Evolutionary conservation across 2,113 vertebrate species (phyloP).

Genomic region (Brienomyrus brachyistius): DNA sequence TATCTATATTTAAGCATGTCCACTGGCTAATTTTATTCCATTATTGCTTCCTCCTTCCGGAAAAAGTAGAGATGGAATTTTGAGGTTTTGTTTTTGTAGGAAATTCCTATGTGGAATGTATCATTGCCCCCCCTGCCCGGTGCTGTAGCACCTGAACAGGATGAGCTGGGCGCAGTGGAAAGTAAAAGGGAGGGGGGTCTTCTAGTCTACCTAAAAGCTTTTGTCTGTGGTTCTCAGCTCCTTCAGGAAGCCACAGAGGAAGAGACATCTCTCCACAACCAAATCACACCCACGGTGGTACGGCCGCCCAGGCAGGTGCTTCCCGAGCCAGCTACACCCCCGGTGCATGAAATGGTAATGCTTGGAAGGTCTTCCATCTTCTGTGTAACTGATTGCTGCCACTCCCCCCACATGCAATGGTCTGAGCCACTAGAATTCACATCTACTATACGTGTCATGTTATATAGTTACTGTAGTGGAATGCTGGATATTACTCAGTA

Average conservation of each 20-base stretch:
- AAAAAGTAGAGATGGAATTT: not conserved
- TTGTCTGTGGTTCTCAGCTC: slow-evolving; percentile 47
- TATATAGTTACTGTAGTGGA: not conserved
- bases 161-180: not conserved
- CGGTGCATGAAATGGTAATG: slow-evolving; percentile 64
- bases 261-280: slow-evolving; percentile 74
- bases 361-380: not conserved
- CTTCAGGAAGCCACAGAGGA: slow-evolving; percentile 77
- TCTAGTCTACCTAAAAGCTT: not conserved
- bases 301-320: slow-evolving; percentile 67
- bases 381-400: not conserved
- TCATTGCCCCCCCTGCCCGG: not conserved
- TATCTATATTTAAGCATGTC: not conserved
- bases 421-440: not conserved
- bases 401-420: not conserved
- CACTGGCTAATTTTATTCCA: not conserved
- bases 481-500: not conserved
- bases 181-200: not conserved
- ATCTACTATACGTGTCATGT: not conserved
- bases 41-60: not conserved
- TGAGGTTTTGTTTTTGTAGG: not conserved
- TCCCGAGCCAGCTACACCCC: slow-evolving; percentile 46
- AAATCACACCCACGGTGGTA: slow-evolving; percentile 76
- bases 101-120: not conserved
- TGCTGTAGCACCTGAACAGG: not conserved